Percentiles rank a stretch among this genome's conserved stretches.
phyloP scores from a whole-genome alignment of 2,797 vertebrate genomes.

The Hoplostethus mediterraneus region DNA sequence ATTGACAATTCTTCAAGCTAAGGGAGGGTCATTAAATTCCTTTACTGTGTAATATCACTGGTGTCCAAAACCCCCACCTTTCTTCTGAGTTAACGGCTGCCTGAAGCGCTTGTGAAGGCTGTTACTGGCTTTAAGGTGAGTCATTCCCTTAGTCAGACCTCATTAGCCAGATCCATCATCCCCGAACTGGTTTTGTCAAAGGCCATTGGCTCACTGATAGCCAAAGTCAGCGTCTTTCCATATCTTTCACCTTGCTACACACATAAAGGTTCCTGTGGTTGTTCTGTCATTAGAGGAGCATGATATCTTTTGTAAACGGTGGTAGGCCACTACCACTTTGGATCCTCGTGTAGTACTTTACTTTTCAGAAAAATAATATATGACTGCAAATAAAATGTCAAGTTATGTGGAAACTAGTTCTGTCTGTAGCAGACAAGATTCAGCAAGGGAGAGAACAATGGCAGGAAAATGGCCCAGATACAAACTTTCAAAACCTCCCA shows the following conservation, averaged over 20 bases:
- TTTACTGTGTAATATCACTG: constrained; percentile 49
- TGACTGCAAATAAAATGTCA: constrained; percentile 26
- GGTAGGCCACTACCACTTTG: background rate
- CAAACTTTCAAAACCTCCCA: constrained; percentile 43
- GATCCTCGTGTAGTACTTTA: constrained; percentile 2
- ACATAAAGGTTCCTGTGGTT: constrained; percentile 22
- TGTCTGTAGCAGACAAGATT: constrained; percentile 18
- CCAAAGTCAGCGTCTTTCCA: constrained; percentile 41
- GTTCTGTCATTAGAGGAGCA: constrained; percentile 15
- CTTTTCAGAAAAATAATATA: constrained; percentile 10
- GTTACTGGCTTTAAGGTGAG: constrained; percentile 61
- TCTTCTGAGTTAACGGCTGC: constrained; percentile 36
- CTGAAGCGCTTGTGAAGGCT: constrained; percentile 35
- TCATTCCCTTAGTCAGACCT: constrained; percentile 58
- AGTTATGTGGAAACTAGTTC: constrained; percentile 10
- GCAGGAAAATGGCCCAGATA: constrained; percentile 40
- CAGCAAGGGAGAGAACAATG: constrained; percentile 18
- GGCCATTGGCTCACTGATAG: constrained; percentile 55
- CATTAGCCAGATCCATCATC: constrained; percentile 67
- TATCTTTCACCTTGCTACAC: constrained; percentile 38
- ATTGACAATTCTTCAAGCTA: constrained; percentile 43
- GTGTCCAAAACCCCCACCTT: constrained; percentile 29
- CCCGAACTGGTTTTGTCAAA: constrained; percentile 68
- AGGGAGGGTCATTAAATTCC: constrained; percentile 33
- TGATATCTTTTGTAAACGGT: background rate